Percentiles rank a stretch among this genome's conserved stretches.
phyloP scores from a whole-genome alignment of 1,140 invertebrate genomes.

The Parasteatoda tepidariorum region DNA sequence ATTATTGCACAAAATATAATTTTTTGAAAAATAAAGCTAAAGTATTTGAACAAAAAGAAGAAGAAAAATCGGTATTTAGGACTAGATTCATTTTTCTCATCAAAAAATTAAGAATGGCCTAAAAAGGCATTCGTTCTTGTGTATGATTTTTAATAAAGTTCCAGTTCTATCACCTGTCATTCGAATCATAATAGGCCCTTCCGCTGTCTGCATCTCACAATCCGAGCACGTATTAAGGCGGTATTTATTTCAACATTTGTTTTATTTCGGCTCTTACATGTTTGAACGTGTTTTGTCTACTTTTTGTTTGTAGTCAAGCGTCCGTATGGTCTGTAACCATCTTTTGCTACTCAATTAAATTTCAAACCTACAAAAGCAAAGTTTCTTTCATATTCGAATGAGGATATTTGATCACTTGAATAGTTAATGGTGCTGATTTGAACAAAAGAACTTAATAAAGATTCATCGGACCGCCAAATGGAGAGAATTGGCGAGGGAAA shows the following conservation, averaged over 20 bases:
- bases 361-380: not conserved
- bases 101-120: not conserved
- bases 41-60: no score
- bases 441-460: slow-evolving; percentile 13
- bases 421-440: not conserved
- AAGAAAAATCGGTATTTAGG: not conserved
- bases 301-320: slow-evolving; percentile 38
- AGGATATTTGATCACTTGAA: slow-evolving; percentile 1
- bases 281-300: slow-evolving; percentile 31
- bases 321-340: slow-evolving; percentile 32
- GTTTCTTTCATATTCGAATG: not conserved
- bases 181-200: slow-evolving; percentile 40
- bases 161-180: slow-evolving; percentile 39
- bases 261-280: slow-evolving; percentile 13
- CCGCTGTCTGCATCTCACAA: slow-evolving; percentile 18
- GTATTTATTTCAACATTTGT: slow-evolving; percentile 55
- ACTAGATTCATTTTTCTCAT: not conserved
- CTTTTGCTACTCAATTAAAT: not conserved
- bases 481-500: not conserved
- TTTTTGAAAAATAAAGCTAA: no score
- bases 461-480: slow-evolving; percentile 10
- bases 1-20: no score
- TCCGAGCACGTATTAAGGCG: slow-evolving; percentile 54
- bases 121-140: slow-evolving; percentile 29
- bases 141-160: slow-evolving; percentile 35